Evolutionary conservation across 2,888 invertebrate species (phyloP).

Genomic region (Pocota personata): DNA sequence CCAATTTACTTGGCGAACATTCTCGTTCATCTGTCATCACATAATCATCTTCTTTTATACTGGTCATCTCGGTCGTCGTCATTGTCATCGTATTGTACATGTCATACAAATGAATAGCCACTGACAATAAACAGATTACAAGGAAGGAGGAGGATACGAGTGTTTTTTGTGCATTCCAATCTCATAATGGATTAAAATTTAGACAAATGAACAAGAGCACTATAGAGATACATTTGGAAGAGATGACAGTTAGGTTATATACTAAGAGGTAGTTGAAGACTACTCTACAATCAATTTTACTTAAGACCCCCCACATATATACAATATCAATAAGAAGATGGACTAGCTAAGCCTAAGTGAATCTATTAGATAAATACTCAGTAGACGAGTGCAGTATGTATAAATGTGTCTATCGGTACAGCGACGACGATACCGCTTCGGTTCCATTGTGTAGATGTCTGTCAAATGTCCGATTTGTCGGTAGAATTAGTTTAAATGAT

Average conservation of each 20-base stretch:
- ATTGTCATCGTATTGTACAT: constrained; percentile 1
- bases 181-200: constrained; percentile 66
- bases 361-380: not conserved
- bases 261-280: constrained; percentile 14
- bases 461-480: constrained; percentile 31
- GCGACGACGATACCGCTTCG: not conserved
- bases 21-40: constrained; percentile 47
- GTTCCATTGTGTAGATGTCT: constrained; percentile 1
- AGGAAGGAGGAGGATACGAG: constrained; percentile 14
- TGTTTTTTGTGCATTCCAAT: constrained; percentile 10
- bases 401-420: not conserved
- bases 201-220: constrained; percentile 55
- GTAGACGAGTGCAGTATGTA: not conserved
- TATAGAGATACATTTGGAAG: not conserved
- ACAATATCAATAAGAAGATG: not conserved
- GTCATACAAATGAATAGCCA: constrained; percentile 23
- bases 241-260: constrained; percentile 2
- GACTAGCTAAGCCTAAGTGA: not conserved
- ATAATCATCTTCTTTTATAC: constrained; percentile 48
- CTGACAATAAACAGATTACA: constrained; percentile 36
- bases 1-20: constrained; percentile 39
- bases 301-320: constrained; percentile 15
- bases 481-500: constrained; percentile 47
- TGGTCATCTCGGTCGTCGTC: constrained; percentile 9
- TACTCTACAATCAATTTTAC: constrained; percentile 48